These are phyloP conservation scores for Astropecten irregularis DNA, from an alignment of 53 echinoderm and acorn worm genomes.

Conservation along the genomic window DNA sequence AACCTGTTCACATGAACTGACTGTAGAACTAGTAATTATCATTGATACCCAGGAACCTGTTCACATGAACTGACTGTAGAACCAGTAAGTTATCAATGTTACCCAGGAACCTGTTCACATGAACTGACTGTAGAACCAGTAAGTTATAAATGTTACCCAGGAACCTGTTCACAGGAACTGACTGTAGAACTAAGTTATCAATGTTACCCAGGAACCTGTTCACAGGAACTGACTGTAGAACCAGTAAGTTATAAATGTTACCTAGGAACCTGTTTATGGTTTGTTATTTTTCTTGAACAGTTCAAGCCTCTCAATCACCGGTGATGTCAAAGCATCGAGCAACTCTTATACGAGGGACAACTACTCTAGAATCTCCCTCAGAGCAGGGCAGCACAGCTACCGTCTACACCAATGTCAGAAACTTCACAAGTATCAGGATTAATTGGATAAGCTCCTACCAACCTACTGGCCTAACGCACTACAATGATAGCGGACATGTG, in stretches of 20 bases:
- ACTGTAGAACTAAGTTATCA: conserved; percentile 42
- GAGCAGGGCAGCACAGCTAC: conserved; percentile 7
- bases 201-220: neutral
- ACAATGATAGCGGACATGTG: neutral
- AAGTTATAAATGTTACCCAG: neutral
- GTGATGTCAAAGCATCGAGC: neutral
- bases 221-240: conserved; percentile 32
- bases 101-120: neutral
- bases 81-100: conserved; percentile 24
- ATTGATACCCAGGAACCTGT: neutral
- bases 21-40: conserved; percentile 44
- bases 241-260: conserved; percentile 28
- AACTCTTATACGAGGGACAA: neutral
- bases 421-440: neutral
- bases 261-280: neutral
- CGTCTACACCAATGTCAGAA: neutral
- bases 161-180: neutral
- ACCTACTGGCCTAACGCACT: neutral
- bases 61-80: conserved; percentile 19
- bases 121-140: conserved; percentile 45
- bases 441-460: conserved; percentile 15
- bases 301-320: no score
- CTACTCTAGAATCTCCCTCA: conserved; percentile 14
- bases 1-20: neutral
- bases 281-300: neutral